Evolutionary conservation across 2,797 vertebrate genomes (phyloP).

Genomic region (Hephaestus fuliginosus): DNA sequence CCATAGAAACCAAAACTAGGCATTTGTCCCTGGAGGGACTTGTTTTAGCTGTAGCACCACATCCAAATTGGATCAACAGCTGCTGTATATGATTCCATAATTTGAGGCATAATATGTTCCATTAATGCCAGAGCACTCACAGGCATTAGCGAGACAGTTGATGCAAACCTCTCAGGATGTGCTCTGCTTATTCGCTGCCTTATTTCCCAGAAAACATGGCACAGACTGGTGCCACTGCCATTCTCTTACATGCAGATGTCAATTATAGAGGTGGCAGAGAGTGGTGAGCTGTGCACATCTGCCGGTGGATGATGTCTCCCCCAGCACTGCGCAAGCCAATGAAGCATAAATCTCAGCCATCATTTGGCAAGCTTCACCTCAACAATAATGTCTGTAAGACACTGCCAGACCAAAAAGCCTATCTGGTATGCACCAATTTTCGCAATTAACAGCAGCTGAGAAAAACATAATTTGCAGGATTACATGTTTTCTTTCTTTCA

Average conservation of each 20-base stretch:
- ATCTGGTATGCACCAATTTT: constrained; percentile 27
- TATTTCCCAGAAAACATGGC: constrained; percentile 77
- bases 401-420: constrained; percentile 31
- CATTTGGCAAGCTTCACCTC: constrained; percentile 70
- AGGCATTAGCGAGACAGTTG: constrained; percentile 80
- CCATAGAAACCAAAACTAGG: constrained; percentile 62
- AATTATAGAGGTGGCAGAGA: constrained; percentile 82
- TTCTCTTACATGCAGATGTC: constrained; percentile 84
- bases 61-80: constrained; percentile 85
- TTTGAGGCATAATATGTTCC: constrained; percentile 85
- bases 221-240: constrained; percentile 79
- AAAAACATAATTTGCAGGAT: constrained; percentile 22
- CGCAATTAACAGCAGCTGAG: constrained; percentile 41
- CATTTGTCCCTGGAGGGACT: constrained; percentile 68
- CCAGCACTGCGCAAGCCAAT: constrained; percentile 59
- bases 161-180: constrained; percentile 82
- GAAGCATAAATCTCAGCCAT: constrained; percentile 72
- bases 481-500: not conserved
- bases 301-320: constrained; percentile 78
- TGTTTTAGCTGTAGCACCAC: constrained; percentile 75
- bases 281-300: constrained; percentile 81
- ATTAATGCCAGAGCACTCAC: constrained; percentile 84
- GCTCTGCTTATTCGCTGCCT: constrained; percentile 83
- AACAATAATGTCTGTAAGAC: constrained; percentile 54
- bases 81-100: constrained; percentile 87